Evolutionary conservation across 2,113 vertebrate genomes (phyloP).

Genomic region (Forbesichthys agassizii): DNA sequence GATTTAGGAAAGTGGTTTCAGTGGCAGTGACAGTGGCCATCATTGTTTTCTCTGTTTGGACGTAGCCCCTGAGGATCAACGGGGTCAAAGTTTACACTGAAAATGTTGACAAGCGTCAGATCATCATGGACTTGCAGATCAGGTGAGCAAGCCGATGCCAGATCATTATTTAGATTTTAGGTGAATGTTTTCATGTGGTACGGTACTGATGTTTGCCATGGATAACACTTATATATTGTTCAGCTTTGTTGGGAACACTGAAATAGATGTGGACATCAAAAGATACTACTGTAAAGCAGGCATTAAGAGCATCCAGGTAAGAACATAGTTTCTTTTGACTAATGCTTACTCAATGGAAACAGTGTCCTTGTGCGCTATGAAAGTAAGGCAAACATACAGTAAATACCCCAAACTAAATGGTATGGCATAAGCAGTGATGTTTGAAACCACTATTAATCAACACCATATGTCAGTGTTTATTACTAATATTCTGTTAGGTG

Average conservation of each 20-base stretch:
- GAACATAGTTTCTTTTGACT: neutral
- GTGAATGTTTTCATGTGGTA: too few species aligned
- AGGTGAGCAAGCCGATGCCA: conserved; percentile 75
- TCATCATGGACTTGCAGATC: conserved; percentile 97
- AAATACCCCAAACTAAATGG: too few species aligned
- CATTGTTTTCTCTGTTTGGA: conserved; percentile 46
- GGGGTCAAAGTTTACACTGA: conserved; percentile 97
- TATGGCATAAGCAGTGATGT: too few species aligned
- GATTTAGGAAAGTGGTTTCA: neutral
- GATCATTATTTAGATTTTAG: too few species aligned
- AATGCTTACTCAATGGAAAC: neutral
- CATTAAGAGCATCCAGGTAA: conserved; percentile 96
- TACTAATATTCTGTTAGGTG: too few species aligned
- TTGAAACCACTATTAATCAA: too few species aligned
- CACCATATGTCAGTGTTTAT: too few species aligned
- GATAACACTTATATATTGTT: conserved; percentile 23
- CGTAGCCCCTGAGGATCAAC: conserved; percentile 91
- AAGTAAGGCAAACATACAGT: too few species aligned
- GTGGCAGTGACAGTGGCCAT: conserved; percentile 7
- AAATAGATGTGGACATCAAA: conserved; percentile 95
- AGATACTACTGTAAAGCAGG: conserved; percentile 97
- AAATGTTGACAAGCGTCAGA: conserved; percentile 96
- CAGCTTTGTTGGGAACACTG: conserved; percentile 96
- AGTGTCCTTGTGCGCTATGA: neutral
- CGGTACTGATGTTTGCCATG: neutral